Evolutionary conservation across 53 echinoderm and acorn worm genomes (phyloP), one percentile per base, ranked within the genome.

Genomic region (Luidia sarsii): DNA sequence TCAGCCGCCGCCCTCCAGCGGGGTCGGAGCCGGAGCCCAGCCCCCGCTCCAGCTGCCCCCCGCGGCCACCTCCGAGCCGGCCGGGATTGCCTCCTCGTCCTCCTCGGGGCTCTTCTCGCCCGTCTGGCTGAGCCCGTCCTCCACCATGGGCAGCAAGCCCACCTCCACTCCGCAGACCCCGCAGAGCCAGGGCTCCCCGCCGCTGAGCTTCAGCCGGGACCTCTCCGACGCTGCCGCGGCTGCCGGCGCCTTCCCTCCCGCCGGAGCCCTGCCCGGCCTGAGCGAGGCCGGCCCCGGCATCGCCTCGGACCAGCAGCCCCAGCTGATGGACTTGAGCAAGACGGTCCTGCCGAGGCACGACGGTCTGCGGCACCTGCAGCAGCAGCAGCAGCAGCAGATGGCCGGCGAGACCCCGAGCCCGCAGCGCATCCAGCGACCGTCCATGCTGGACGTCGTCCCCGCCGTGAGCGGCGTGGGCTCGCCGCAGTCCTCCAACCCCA

Each of bases 151-250:
- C 48, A 77, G 59, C 33, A 77, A 77, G 10, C 48, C 46, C 9
- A 41, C 77, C 32, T 45, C 77, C 32, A 61, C 77, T 19, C 60
- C 77, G 16, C 77, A 77, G 43, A 77, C 77, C 45, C 77, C 77
- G n/a, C n/a, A n/a, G n/a, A 59, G 77, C 43, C 77, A 77, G 45
- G 77, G 61, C 21, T 77, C 77, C n/a, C 77, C 77, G 46, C 77
- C 77, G 19, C 46, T 77, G n/a, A 60, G 32, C 48, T 77, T 77
- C 61, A 45, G 31, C 32, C 77, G 61, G 45, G 77, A 77, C 19
- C 41, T 77, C 18, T 60, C 77, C 20, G 77, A 77, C 2, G 18
- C 35, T 21, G n/a, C n/a, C n/a, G n/a, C n/a, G n/a, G n/a, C n/a
- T n/a, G 11, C 41, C 6, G 77, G 60, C 1, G 55, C 77, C 14